Conservation (phyloP, 64 coral and sea anemone genomes). For the Trachythela sp. region DNA sequence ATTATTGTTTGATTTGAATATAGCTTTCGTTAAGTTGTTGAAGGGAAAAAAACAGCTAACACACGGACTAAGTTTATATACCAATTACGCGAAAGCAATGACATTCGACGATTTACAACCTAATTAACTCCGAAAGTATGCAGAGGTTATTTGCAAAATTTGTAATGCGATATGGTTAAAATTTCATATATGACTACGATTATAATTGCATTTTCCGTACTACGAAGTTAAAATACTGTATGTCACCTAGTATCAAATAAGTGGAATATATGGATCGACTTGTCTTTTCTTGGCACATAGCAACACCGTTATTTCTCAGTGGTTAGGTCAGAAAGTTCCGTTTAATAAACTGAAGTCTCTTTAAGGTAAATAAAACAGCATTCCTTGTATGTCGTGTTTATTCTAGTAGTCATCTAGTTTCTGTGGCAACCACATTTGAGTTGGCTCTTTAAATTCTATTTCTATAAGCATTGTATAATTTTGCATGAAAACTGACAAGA, state of each 20-base stretch:
- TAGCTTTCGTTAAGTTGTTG: no score
- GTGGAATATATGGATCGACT: background rate
- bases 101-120: background rate
- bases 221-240: background rate
- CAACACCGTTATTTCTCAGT: background rate
- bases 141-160: background rate
- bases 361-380: background rate
- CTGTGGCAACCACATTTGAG: background rate
- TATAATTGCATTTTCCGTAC: background rate
- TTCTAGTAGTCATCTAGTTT: background rate
- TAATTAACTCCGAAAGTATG: background rate
- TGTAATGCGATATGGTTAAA: background rate
- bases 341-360: background rate
- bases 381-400: background rate
- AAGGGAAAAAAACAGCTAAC: background rate
- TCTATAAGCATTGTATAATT: background rate
- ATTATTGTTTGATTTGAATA: no score
- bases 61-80: background rate
- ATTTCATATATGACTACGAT: background rate
- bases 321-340: background rate
- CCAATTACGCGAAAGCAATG: background rate
- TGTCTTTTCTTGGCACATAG: background rate
- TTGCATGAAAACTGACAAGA: background rate
- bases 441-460: background rate
- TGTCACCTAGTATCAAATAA: background rate